phyloP scores from a whole-genome alignment of 2,888 invertebrate genomes.

The Unio pictorum region DNA sequence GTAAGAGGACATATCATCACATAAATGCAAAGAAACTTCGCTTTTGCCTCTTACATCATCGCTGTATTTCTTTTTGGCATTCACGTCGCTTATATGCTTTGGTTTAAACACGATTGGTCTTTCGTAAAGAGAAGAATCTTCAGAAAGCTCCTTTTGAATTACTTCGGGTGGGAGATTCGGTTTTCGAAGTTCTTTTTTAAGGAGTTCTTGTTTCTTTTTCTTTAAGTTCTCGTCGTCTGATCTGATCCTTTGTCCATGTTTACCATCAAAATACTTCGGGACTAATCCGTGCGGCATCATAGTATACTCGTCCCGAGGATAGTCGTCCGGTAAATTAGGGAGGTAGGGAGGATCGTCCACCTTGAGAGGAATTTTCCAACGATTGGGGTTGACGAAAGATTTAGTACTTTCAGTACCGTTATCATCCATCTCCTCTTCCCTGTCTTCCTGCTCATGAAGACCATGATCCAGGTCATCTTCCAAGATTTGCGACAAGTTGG shows the following conservation, averaged over 20 bases:
- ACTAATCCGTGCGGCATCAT: conserved; percentile 52
- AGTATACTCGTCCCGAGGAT: conserved; percentile 68
- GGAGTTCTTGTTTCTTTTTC: conserved; percentile 27
- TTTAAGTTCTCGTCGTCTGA: conserved; percentile 23
- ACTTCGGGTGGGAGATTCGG: conserved; percentile 58
- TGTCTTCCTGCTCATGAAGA: conserved; percentile 23
- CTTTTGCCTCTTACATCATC: conserved; percentile 47
- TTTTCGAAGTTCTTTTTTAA: conserved; percentile 38
- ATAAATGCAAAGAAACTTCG: conserved; percentile 60
- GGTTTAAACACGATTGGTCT: conserved; percentile 65
- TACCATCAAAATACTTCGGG: conserved; percentile 59
- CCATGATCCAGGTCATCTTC: conserved; percentile 23
- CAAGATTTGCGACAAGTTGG: conserved; percentile 17
- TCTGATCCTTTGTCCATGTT: conserved; percentile 35
- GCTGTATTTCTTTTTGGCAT: conserved; percentile 60
- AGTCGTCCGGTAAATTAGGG: conserved; percentile 62
- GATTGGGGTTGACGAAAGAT: conserved; percentile 40
- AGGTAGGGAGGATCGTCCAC: conserved; percentile 51
- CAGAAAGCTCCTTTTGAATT: conserved; percentile 41
- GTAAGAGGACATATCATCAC: conserved; percentile 57
- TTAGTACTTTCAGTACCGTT: conserved; percentile 17
- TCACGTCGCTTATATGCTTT: conserved; percentile 63
- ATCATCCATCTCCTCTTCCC: conserved; percentile 5
- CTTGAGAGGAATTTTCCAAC: conserved; percentile 62
- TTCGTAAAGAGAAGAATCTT: conserved; percentile 47